Base-by-base conservation (phyloP, 23 tunicate genomes). In the Halocynthia aurantium region DNA sequence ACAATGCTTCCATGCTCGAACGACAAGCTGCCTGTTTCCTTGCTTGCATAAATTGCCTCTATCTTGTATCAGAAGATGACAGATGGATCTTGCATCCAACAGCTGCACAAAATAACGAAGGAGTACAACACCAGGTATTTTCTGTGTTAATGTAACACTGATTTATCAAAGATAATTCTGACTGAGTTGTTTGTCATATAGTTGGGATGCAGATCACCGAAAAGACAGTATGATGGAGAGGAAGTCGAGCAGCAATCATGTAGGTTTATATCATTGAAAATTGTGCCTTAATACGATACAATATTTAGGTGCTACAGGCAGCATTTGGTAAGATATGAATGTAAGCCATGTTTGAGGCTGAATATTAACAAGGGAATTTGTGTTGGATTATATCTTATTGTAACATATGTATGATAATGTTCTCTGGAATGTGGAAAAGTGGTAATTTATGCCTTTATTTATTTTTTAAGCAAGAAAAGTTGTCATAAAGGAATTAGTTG, bases 41-140 rank as follows among this genome's bases (percentile, higher is more conserved):
- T 55, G 67, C 97, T n/a, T 77, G 93, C 50, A 70, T 82, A 17
- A 69, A 90, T 20, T 85, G 91, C 51, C 55, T 91, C 65, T 70
- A 76, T 58, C 53, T 85, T 66, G 86, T 82, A 21, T 75, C 77
- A 17, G 56, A 62, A 13, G 84, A 85, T 53, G 67, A 91, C 70
- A 84, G 71, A 57, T 91, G 87, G 87, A 67, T 91, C 13, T 78
- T 91, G 40, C 97, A 91, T 67, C 95, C 95, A 7, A 50, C 52
- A 9, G 66, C 81, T 52, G 57, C 57, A 8, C 92, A 81, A 22
- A n/a, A 12, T 7, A n/a, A 60, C 50, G 57, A 44, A 22, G 76
- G 54, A 8, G 44, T 7, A 7, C 52, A 44, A 7, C 21, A 60
- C n/a, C 17, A 15, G 60, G 60, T 18, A 5, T 5, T 40, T 56